phyloP scores from a whole-genome alignment of 2,113 vertebrate species.

The Dasyprocta punctata region DNA sequence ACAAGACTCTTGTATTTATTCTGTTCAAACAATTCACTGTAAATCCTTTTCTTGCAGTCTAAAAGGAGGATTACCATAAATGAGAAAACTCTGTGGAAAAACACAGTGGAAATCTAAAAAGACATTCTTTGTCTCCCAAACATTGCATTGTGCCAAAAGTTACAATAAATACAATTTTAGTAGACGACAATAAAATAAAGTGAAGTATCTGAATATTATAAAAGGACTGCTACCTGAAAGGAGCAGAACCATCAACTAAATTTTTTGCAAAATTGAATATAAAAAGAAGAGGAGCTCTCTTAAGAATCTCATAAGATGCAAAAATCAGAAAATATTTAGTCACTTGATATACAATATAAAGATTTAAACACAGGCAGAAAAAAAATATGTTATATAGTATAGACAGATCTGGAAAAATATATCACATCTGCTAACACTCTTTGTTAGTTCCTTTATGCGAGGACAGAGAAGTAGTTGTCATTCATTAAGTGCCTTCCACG shows the following conservation, averaged over 20 bases:
- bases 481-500: not conserved
- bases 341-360: not conserved
- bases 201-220: not conserved
- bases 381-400: not conserved
- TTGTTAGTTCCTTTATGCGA: not conserved
- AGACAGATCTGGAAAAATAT: not conserved
- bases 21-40: slow-evolving; percentile 54
- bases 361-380: not conserved
- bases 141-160: slow-evolving; percentile 13
- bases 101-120: slow-evolving; percentile 53
- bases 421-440: not conserved
- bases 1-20: slow-evolving; percentile 65
- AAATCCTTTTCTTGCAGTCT: slow-evolving; percentile 64
- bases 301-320: slow-evolving; percentile 21
- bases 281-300: not conserved
- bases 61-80: slow-evolving; percentile 71
- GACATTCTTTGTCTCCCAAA: slow-evolving; percentile 60
- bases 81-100: slow-evolving; percentile 56
- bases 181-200: slow-evolving; percentile 7
- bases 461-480: not conserved
- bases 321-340: not conserved
- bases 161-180: slow-evolving; percentile 41
- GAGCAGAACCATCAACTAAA: not conserved
- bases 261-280: slow-evolving; percentile 45
- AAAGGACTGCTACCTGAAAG: slow-evolving; percentile 10